Evolutionary conservation across 2,888 invertebrate genomes (phyloP).

Genomic region (Stratiomys singularior): DNA sequence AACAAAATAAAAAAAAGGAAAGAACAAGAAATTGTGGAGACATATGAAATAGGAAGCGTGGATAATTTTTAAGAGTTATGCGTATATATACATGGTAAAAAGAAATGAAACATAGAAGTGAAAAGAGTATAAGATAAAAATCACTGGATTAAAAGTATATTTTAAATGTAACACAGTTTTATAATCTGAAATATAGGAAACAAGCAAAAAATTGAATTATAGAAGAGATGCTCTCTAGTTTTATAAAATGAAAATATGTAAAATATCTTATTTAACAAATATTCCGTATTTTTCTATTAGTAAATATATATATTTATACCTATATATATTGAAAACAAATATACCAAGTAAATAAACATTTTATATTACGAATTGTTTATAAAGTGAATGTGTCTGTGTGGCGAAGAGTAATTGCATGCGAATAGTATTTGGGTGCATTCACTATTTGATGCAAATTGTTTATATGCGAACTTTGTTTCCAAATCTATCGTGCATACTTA

Average conservation of each 20-base stretch:
- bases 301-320: slow-evolving; percentile 49
- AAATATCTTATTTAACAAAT: slow-evolving; percentile 53
- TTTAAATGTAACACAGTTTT: slow-evolving; percentile 45
- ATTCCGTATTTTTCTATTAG: slow-evolving; percentile 51
- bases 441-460: no score
- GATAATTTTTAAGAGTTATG: slow-evolving; percentile 47
- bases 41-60: neutral
- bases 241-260: slow-evolving; percentile 51
- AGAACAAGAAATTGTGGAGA: slow-evolving; percentile 48
- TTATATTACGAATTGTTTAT: slow-evolving; percentile 45
- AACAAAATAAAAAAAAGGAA: slow-evolving; percentile 49
- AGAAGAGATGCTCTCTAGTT: slow-evolving; percentile 52
- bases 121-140: slow-evolving; percentile 53
- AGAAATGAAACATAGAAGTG: slow-evolving; percentile 53
- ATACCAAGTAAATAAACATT: slow-evolving; percentile 52
- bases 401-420: no score
- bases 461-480: no score
- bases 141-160: slow-evolving; percentile 47
- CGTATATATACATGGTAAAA: slow-evolving; percentile 50
- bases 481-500: no score
- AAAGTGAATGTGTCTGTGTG: no score
- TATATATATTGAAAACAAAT: slow-evolving; percentile 50
- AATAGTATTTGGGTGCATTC: no score
- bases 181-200: neutral
- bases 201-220: slow-evolving; percentile 34